A percentile compares a stretch with the other conserved stretches of the same genome.
Evolutionary conservation across 2,113 vertebrate genomes (phyloP).

Genomic region (Sander vitreus): DNA sequence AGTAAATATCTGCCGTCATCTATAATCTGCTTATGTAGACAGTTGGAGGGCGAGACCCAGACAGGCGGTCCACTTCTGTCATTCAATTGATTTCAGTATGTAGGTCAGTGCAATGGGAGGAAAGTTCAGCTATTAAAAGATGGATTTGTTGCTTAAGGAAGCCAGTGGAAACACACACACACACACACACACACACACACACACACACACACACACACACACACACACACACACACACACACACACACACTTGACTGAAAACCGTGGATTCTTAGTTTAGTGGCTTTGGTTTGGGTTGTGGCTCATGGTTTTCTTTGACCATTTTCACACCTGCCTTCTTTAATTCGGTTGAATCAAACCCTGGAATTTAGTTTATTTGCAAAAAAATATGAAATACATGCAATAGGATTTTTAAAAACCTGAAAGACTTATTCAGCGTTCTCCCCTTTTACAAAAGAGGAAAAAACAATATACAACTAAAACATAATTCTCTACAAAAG

Average conservation of each 20-base stretch:
- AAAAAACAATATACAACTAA: no score
- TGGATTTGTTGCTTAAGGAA: background rate
- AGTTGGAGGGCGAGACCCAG: slow-evolving; percentile 6
- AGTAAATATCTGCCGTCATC: slow-evolving; percentile 51
- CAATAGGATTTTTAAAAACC: no score
- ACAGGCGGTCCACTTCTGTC: slow-evolving; percentile 15
- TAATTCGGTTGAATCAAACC: no score
- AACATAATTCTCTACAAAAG: no score
- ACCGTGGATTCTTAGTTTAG: background rate
- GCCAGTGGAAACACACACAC: background rate
- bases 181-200: no score
- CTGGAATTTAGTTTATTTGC: no score
- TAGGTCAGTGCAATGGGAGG: background rate
- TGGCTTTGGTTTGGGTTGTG: background rate
- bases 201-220: no score
- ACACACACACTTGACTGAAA: background rate
- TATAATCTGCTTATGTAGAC: slow-evolving; percentile 41
- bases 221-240: no score
- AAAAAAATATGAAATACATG: no score
- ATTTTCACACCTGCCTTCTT: no score
- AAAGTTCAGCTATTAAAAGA: background rate
- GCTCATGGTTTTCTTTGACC: background rate
- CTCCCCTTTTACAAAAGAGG: no score
- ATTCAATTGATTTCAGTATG: background rate
- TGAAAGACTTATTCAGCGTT: no score